Evolutionary conservation across 2,888 invertebrate genomes (phyloP), one percentile per base, ranked within the genome.

Genomic region (Euproctis similis): DNA sequence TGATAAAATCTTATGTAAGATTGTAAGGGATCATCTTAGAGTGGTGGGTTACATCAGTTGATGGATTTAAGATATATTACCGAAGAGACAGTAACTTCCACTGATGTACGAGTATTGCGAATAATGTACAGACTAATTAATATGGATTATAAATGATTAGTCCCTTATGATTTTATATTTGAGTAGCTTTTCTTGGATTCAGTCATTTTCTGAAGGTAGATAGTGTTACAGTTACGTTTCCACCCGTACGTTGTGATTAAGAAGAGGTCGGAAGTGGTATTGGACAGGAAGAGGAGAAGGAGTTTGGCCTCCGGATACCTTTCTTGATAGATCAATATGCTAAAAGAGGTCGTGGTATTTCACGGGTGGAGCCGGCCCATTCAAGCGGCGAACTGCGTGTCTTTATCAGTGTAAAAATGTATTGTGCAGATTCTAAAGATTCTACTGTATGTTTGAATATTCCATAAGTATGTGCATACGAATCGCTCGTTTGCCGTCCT

Each of bases 51-150:
- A 18, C 12, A 25, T 31, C 19, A 31, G 12, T 8, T 19, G 24
- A 28, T 28, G 24, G 10, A 24, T n/a, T 4, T 17, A 10, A 25
- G 21, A 21, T 6, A n/a, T 24, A 44, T 33, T 31, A 25, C 13
- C 25, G 16, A 13, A 13, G 18, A 12, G 28, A 28, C 24, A 22
- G 13, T 10, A 26, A 9, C 12, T 16, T 22, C 3, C 8, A 5
- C 6, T 8, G 17, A 19, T 19, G 7, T 2, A 20, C 8, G 4
- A 12, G 5, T 2, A 16, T 14, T n/a, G n/a, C n/a, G n/a, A n/a
- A n/a, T n/a, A 19, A 11, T 12, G 12, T 3, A 1, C 8, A 17
- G 4, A n/a, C 7, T 21, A 16, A 27, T 22, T 16, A 16, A 16
- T 22, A 10, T 7, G 21, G 27, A 21, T 28, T 10, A 21, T 14